These are phyloP conservation scores for Ferdinandea cuprea DNA, from an alignment of 2,888 invertebrate genomes.

Conservation along the genomic window DNA sequence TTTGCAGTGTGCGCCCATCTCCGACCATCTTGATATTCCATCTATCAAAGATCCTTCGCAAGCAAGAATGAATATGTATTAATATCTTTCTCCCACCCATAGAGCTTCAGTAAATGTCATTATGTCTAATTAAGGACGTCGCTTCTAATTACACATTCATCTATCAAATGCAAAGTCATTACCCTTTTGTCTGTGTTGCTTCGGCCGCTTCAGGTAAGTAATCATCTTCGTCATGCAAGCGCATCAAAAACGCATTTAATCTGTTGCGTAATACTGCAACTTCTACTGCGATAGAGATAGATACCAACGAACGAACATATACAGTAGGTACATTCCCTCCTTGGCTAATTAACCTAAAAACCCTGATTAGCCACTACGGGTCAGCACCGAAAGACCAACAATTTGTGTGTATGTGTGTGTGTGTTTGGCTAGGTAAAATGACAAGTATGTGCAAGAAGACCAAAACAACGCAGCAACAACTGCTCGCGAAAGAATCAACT, in stretches of 20 bases:
- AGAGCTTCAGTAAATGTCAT: constrained; percentile 18
- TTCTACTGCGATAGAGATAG: not conserved
- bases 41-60: not conserved
- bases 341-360: constrained; percentile 70
- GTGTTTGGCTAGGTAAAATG: too few species aligned
- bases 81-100: not conserved
- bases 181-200: constrained; percentile 23
- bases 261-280: constrained; percentile 38
- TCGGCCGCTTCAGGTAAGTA: constrained; percentile 12
- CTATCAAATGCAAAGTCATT: constrained; percentile 53
- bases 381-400: constrained; percentile 6
- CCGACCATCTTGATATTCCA: not conserved
- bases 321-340: too few species aligned
- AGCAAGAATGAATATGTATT: not conserved
- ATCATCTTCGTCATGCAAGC: constrained; percentile 44
- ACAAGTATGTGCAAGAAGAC: constrained; percentile 13
- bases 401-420: too few species aligned
- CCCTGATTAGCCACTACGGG: constrained; percentile 59
- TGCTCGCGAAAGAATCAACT: constrained; percentile 18
- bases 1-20: not conserved
- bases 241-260: constrained; percentile 68
- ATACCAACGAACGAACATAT: too few species aligned
- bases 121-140: constrained; percentile 61
- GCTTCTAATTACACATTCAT: constrained; percentile 63
- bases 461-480: not conserved